phyloP scores from a whole-genome alignment of 2,797 vertebrate genomes.

The Megaceryle alcyon region DNA sequence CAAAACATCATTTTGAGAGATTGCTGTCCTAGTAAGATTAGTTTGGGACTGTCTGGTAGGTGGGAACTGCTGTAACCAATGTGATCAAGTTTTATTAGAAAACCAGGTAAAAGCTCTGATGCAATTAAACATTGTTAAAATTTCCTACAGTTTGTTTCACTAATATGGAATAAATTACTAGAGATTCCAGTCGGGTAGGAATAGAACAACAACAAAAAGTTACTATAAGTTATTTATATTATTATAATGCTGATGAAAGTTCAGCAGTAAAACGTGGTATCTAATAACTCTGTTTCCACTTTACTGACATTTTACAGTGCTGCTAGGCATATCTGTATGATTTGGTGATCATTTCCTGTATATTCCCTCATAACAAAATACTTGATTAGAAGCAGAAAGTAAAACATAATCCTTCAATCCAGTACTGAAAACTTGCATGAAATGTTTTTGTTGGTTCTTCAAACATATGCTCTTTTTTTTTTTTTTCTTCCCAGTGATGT shows the following conservation, averaged over 20 bases:
- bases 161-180: background rate
- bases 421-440: background rate
- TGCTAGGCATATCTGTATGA: background rate
- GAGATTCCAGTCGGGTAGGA: background rate
- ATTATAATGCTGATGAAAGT: background rate
- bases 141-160: background rate
- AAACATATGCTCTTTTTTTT: accelerated
- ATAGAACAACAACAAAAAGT: background rate
- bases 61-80: background rate
- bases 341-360: background rate
- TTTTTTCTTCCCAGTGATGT: background rate
- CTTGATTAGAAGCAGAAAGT: background rate
- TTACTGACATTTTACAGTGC: background rate
- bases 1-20: background rate
- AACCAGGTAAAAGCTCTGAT: background rate
- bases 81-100: background rate
- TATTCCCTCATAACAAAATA: background rate
- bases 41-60: background rate
- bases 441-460: background rate
- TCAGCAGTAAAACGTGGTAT: background rate
- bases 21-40: background rate
- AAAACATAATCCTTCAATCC: background rate
- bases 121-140: background rate
- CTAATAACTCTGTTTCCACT: background rate
- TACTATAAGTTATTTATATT: background rate